A percentile compares a stretch with the other conserved stretches of the same genome.
These are phyloP conservation scores for Zoanthus solanderi DNA, from an alignment of 92 coral and sea anemone species.

Conservation along the genomic window DNA sequence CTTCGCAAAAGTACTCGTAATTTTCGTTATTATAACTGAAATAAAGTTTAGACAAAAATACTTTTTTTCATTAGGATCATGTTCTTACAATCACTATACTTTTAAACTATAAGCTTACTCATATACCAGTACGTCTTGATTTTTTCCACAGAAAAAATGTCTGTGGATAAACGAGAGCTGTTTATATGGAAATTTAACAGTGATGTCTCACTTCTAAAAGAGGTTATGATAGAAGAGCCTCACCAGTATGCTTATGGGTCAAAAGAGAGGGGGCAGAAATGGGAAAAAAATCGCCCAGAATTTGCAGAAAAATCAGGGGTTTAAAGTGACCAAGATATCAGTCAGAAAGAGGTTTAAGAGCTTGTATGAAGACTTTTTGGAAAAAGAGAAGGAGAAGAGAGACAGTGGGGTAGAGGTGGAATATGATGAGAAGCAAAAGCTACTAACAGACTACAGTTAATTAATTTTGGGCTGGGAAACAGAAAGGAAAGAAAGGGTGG, in stretches of 20 bases:
- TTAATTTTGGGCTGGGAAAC: conserved; percentile 29
- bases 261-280: conserved; percentile 39
- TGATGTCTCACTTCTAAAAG: conserved; percentile 3
- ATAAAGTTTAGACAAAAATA: no score
- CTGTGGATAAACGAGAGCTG: conserved; percentile 36
- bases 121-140: no score
- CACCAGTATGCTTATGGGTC: conserved; percentile 43
- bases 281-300: conserved; percentile 42
- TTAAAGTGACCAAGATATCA: conserved; percentile 44
- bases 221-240: conserved; percentile 48
- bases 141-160: no score
- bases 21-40: no score
- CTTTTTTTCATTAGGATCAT: no score
- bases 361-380: conserved; percentile 44
- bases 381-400: conserved; percentile 49
- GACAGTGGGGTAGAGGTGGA: conserved; percentile 61
- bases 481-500: conserved; percentile 24
- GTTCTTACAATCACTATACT: no score
- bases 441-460: conserved; percentile 49
- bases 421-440: conserved; percentile 51
- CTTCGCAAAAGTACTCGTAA: no score
- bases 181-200: conserved; percentile 27
- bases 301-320: conserved; percentile 12
- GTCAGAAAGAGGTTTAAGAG: conserved; percentile 57
- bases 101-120: no score